phyloP scores from a whole-genome alignment of 2,888 invertebrate species.

The Amphipyra berbera region DNA sequence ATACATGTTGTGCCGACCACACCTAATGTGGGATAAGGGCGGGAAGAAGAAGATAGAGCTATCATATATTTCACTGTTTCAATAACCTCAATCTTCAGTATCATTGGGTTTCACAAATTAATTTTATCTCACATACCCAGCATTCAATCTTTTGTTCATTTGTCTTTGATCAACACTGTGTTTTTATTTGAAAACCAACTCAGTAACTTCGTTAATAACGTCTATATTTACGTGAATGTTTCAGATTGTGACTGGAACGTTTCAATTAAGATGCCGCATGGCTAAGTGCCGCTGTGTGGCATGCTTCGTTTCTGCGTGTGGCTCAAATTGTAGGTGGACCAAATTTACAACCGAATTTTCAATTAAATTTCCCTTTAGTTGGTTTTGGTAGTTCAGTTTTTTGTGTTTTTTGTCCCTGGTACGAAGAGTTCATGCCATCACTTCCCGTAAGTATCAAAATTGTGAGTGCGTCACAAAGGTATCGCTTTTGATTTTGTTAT shows the following conservation, averaged over 20 bases:
- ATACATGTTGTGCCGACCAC: no score
- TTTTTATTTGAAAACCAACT: slow-evolving; percentile 10
- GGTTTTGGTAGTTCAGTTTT: slow-evolving; percentile 5
- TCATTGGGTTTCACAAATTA: background rate
- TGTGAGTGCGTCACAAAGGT: no score
- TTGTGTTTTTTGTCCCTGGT: background rate
- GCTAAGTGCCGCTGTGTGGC: slow-evolving; percentile 25
- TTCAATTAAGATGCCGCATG: slow-evolving; percentile 42
- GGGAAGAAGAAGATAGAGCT: no score
- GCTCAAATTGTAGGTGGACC: slow-evolving; percentile 22
- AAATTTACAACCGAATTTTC: slow-evolving; percentile 31
- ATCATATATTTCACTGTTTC: no score
- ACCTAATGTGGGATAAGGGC: no score
- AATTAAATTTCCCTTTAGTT: slow-evolving; percentile 24
- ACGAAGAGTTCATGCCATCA: background rate
- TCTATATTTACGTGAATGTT: slow-evolving; percentile 25
- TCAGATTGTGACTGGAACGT: slow-evolving; percentile 43
- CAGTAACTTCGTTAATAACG: slow-evolving; percentile 12
- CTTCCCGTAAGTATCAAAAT: no score
- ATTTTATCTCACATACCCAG: slow-evolving; percentile 12
- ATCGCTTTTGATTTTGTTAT: no score
- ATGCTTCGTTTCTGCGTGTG: slow-evolving; percentile 22
- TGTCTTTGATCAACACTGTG: slow-evolving; percentile 13
- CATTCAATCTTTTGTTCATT: slow-evolving; percentile 10
- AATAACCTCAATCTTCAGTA: no score